phyloP scores from a whole-genome alignment of 2,797 vertebrate genomes.

The Aplochiton taeniatus region DNA sequence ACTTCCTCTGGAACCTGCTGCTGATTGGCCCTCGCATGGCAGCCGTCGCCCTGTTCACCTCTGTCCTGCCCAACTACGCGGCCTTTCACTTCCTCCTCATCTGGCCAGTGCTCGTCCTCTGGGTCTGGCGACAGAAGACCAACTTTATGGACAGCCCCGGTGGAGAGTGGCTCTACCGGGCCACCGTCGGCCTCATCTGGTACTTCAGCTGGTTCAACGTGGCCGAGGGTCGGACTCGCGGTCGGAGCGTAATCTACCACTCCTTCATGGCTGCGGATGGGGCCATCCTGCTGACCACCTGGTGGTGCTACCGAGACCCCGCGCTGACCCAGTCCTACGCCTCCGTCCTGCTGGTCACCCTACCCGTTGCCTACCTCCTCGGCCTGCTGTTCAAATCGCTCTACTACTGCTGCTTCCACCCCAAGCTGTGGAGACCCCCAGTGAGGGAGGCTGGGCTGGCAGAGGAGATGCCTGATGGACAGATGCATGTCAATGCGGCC shows the following conservation, averaged over 20 bases:
- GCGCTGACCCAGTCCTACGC: constrained; percentile 51
- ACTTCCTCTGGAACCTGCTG: constrained; percentile 94
- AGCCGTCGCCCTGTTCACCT: constrained; percentile 80
- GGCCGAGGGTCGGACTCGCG: constrained; percentile 76
- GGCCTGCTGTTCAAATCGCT: constrained; percentile 79
- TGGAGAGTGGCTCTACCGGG: constrained; percentile 88
- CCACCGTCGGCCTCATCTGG: constrained; percentile 84
- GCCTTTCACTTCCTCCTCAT: constrained; percentile 78
- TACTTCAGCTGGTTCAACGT: constrained; percentile 99
- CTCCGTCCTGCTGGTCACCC: constrained; percentile 20
- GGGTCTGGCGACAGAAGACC: constrained; percentile 85
- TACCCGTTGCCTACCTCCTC: constrained; percentile 72
- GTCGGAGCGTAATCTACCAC: constrained; percentile 85
- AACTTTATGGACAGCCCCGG: constrained; percentile 82
- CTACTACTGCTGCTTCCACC: constrained; percentile 90
- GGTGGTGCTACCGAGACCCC: constrained; percentile 69
- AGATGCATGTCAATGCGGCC: constrained; percentile 29
- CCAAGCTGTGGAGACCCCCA: constrained; percentile 62
- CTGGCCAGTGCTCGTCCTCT: constrained; percentile 81
- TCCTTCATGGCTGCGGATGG: constrained; percentile 81
- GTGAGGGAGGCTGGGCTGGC: constrained; percentile 19
- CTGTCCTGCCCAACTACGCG: constrained; percentile 72
- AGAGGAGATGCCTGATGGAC: constrained; percentile 60
- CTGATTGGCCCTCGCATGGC: constrained; percentile 86
- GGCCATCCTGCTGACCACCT: constrained; percentile 71